Evolutionary conservation across 2,113 vertebrate species (phyloP), one percentile per base, ranked within the genome.

Genomic region (Gobiocypris rarus): DNA sequence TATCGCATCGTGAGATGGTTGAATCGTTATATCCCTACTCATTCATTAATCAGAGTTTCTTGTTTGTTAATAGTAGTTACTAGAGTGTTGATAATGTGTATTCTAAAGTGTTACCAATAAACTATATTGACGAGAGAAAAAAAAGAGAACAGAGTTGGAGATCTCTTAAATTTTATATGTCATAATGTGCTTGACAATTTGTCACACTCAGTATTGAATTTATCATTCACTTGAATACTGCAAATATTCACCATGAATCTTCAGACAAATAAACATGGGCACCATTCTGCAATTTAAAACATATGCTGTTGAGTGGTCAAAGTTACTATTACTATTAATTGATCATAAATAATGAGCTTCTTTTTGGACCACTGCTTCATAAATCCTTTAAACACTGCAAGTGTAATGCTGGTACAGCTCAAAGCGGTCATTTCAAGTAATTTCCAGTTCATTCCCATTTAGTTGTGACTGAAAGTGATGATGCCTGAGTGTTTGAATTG

Each of bases 251-350:
- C 22, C 22, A 24, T 71, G 41, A 15, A 71, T 71, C 38, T 71
- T 71, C 19, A 71, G 69, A 22, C 43, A 24, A 9, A 71, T 71
- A 26, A 73, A 15, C 61, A 63, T 13, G 28, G 59, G 4, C 59
- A 7, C 13, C 59, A 63, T 31, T 63, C 26, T 31, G 26, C 26
- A 63, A 24, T 14, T 63, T 5, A 63, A 63, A 63, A 63, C 61
- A 6, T 73, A 45, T 45, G n/a, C 69, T 24, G 69, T 14, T 5
- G 2, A 15, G 41, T 71, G n/a, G 22, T 17, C n/a, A 73, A 45
- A 73, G 69, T 45, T 73, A 73, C 11, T 71, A 71, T 45, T 73
- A 73, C 11, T 71, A 71, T 14, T 71, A n/a, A 71, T 71, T 14
- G 24, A 45, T 71, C 41, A 71, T 71, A 22, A 43, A n/a, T 43